Evolutionary conservation across 2,797 vertebrate species (phyloP), one percentile per base, ranked within the genome.

Genomic region (Melanotaenia parkinsoni): DNA sequence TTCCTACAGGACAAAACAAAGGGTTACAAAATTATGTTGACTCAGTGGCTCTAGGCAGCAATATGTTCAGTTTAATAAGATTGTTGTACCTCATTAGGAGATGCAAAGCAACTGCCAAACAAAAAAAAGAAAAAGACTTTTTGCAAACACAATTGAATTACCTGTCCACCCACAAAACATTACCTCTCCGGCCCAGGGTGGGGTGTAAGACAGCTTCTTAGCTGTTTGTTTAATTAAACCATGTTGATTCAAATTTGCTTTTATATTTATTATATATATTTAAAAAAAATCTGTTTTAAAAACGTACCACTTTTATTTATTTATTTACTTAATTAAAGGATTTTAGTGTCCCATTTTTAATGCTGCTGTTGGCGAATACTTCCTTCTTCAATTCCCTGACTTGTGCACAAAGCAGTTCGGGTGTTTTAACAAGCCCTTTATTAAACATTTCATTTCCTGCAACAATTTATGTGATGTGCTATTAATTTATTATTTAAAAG

Each of bases 11-110:
- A 74, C 62, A 64, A 33, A 77, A 50, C 26, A 53, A 64, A 26
- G 11, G 26, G 33, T 68, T 79, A 33, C 20, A 67, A 67, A 67
- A 70, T 58, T 9, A 28, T 58, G 57, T 66, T 2, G 24, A 77
- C 51, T 74, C 67, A 4, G 12, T 67, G 74, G 56, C 74, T 79
- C 40, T 1, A 70, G 80, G 85, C 74, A 67, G 54, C 64, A 77
- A 24, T 73, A 53, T 81, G 73, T 76, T 77, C 12, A n/a, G 40
- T 81, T 81, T 77, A 79, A 85, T 79, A 76, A 77, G 77, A 77
- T 72, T 82, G 68, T 79, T 85, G 50, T 71, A 20, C 83, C 69
- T 82, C 69, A 76, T 85, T 72, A 72, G 63, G 72, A 67, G n/a
- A 74, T 63, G 38, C 6, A 63, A 60, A 63, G 71, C 69, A 64